Percentiles rank a stretch among this genome's conserved stretches.
Conservation (phyloP, 2,888 invertebrate species). For the Choreutis nemorana region DNA sequence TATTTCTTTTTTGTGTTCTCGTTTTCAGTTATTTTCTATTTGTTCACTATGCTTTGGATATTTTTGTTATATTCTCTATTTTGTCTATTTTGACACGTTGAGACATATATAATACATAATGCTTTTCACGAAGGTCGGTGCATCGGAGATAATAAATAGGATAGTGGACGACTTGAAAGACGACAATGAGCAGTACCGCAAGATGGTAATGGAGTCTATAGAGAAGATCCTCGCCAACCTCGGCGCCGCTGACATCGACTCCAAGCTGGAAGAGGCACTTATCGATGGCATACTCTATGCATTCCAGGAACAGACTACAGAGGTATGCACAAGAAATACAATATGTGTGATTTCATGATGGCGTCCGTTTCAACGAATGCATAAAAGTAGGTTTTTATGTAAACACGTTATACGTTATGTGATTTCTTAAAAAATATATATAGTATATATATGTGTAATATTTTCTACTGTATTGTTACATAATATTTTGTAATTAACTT, state of each 20-base stretch:
- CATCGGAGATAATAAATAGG: conserved; percentile 97
- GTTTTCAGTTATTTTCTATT: not conserved
- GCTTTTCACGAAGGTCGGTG: no score
- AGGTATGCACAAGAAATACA: no score
- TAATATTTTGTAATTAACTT: conserved; percentile 1
- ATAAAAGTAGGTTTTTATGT: no score
- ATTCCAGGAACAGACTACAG: conserved; percentile 99
- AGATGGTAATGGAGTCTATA: conserved; percentile 99
- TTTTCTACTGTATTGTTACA: conserved; percentile 2
- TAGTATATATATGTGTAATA: no score
- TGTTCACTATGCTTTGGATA: conserved; percentile 1
- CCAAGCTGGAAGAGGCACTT: conserved; percentile 96
- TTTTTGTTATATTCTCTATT: no score
- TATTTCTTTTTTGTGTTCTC: not conserved
- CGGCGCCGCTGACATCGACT: conserved; percentile 98
- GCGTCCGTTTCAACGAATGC: no score
- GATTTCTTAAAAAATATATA: no score
- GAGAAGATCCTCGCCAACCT: conserved; percentile 98
- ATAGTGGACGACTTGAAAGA: conserved; percentile 99
- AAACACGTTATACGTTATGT: no score
- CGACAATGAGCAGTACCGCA: conserved; percentile 98
- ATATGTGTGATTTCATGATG: no score
- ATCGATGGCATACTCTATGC: conserved; percentile 99
- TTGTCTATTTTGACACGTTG: no score
- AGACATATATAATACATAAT: not conserved